Percentiles rank a stretch among this genome's conserved stretches.
Evolutionary conservation across 2,113 vertebrate species (phyloP).

Genomic region (Hucho hucho): DNA sequence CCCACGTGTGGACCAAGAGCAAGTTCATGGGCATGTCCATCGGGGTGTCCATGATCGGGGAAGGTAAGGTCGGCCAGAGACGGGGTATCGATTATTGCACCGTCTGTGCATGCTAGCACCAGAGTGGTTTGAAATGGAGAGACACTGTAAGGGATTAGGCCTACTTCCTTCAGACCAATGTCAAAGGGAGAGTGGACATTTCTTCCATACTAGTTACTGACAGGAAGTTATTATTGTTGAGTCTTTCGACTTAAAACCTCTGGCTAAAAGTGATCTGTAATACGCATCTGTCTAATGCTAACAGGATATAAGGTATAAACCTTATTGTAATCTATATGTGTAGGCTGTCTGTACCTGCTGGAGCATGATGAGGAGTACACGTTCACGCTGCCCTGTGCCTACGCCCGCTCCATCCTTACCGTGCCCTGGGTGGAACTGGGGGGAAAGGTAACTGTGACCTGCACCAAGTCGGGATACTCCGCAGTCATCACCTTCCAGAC

Average conservation of each 20-base stretch:
- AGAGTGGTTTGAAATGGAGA: no score
- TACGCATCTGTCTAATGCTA: no score
- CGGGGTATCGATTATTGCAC: no score
- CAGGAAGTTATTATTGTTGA: no score
- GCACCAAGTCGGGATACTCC: conserved; percentile 89
- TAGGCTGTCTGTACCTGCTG: conserved; percentile 86
- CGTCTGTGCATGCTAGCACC: no score
- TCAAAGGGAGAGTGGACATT: no score
- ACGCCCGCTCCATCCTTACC: conserved; percentile 95
- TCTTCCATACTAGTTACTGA: no score
- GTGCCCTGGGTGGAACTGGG: conserved; percentile 98
- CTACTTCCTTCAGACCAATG: no score
- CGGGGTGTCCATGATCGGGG: conserved; percentile 95
- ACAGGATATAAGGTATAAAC: no score
- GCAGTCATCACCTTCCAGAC: conserved; percentile 97
- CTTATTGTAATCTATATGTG: background rate
- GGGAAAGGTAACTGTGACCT: conserved; percentile 92
- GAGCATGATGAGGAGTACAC: conserved; percentile 95
- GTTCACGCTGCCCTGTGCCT: conserved; percentile 92
- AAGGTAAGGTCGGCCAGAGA: conserved; percentile 76
- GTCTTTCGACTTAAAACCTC: no score
- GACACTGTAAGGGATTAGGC: no score
- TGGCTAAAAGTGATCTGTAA: no score
- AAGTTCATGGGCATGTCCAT: conserved; percentile 99
- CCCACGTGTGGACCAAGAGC: conserved; percentile 98